Conservation (phyloP, 2,888 invertebrate genomes). For the Strigamia maritima region DNA sequence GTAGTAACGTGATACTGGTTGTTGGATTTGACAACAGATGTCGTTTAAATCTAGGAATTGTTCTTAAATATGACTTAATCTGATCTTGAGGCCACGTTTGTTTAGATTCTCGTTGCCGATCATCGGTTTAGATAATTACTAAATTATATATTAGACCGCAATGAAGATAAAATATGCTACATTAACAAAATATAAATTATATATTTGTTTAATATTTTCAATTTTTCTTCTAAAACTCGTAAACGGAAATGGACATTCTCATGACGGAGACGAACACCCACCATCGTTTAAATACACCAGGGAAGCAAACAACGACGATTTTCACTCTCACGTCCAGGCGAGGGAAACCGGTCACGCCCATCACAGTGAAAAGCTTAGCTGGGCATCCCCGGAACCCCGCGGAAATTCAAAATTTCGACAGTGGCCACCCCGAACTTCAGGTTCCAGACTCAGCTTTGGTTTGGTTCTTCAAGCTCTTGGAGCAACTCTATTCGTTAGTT, state of each 20-base stretch:
- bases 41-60: not conserved
- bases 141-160: not conserved
- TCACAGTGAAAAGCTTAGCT: conserved; percentile 43
- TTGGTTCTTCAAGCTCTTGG: conserved; percentile 79
- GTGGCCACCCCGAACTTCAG: conserved; percentile 43
- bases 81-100: conserved; percentile 14
- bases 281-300: conserved; percentile 80
- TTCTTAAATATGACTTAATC: not conserved
- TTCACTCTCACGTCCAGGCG: conserved; percentile 41
- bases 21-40: no score
- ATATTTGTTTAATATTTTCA: not conserved
- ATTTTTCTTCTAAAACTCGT: not conserved
- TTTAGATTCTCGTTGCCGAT: not conserved
- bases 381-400: conserved; percentile 51
- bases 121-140: not conserved
- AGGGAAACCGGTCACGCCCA: conserved; percentile 34
- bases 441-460: not conserved
- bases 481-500: conserved; percentile 89
- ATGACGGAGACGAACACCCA: conserved; percentile 47
- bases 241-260: conserved; percentile 48
- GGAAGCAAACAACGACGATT: conserved; percentile 61
- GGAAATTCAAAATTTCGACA: conserved; percentile 47
- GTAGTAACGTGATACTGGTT: no score
- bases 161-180: not conserved
- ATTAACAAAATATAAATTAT: not conserved